A percentile compares a stretch with the other conserved stretches of the same genome.
Evolutionary conservation across 2,113 vertebrate genomes (phyloP).

Genomic region (Centropristis striata): DNA sequence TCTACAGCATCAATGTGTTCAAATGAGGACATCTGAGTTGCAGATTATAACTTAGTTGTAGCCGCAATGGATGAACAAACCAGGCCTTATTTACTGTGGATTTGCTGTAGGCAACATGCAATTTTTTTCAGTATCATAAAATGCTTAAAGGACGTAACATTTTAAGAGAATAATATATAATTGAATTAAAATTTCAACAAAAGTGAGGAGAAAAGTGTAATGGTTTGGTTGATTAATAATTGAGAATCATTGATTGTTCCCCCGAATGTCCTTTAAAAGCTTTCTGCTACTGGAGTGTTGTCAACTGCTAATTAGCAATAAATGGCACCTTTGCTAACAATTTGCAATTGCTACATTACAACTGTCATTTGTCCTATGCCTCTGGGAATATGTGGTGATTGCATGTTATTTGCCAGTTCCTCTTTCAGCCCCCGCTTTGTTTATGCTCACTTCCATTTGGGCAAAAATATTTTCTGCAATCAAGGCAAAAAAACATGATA

Average conservation of each 20-base stretch:
- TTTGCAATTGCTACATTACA: not conserved
- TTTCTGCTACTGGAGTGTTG: slow-evolving; percentile 18
- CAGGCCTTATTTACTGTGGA: not conserved
- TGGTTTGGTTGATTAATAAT: slow-evolving; percentile 70
- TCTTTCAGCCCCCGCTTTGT: slow-evolving; percentile 34
- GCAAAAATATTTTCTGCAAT: slow-evolving; percentile 50
- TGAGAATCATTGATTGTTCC: slow-evolving; percentile 70
- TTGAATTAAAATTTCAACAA: slow-evolving; percentile 27
- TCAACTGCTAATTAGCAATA: slow-evolving; percentile 23
- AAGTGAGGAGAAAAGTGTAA: slow-evolving; percentile 32
- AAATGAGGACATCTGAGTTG: not conserved
- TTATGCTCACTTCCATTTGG: slow-evolving; percentile 36
- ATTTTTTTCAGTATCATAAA: not conserved
- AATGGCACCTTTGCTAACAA: slow-evolving; percentile 5
- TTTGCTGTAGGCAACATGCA: not conserved
- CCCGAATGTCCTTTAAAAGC: slow-evolving; percentile 57
- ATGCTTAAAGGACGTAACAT: no score
- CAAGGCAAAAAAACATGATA: slow-evolving; percentile 26
- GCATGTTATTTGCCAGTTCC: slow-evolving; percentile 48
- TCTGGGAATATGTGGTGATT: not conserved
- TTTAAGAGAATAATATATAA: not conserved
- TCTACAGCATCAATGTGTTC: not conserved
- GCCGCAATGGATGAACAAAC: not conserved
- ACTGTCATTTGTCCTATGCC: not conserved
- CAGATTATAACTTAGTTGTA: not conserved